A percentile compares a stretch with the other conserved stretches of the same genome.
These are phyloP conservation scores for Coelopa frigida DNA, from an alignment of 1,140 invertebrate genomes.

Conservation along the genomic window DNA sequence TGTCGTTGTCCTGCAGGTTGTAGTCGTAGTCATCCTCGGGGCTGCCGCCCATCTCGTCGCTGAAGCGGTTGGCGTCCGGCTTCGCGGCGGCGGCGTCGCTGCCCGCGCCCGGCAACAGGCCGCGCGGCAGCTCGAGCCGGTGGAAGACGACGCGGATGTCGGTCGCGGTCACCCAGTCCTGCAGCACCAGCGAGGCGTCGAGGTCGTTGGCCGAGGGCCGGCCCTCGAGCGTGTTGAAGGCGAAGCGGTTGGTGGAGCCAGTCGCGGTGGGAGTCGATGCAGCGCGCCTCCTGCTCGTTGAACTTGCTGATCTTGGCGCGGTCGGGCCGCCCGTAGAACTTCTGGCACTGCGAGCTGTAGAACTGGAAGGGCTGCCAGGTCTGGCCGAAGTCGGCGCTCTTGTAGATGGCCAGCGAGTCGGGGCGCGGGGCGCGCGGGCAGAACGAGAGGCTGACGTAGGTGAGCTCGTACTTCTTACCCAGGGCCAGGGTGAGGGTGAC, in stretches of 20 bases:
- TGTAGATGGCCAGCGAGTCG: slow-evolving; percentile 94
- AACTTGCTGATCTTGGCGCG: slow-evolving; percentile 80
- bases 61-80: slow-evolving; percentile 40
- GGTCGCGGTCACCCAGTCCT: slow-evolving; percentile 98
- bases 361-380: slow-evolving; percentile 96
- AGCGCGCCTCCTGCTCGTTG: slow-evolving; percentile 91
- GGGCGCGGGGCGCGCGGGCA: slow-evolving; percentile 83
- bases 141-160: slow-evolving; percentile 93
- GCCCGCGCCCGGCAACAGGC: slow-evolving; percentile 27
- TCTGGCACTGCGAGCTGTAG: slow-evolving; percentile 84
- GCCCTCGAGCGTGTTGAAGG: slow-evolving; percentile 94
- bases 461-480: slow-evolving; percentile 97
- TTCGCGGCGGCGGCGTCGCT: slow-evolving; percentile 32
- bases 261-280: slow-evolving; percentile 77
- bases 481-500: slow-evolving; percentile 85
- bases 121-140: slow-evolving; percentile 63
- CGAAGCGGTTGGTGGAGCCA: slow-evolving; percentile 63
- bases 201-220: slow-evolving; percentile 90
- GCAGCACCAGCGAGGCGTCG: slow-evolving; percentile 90
- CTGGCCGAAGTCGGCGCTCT: slow-evolving; percentile 88
- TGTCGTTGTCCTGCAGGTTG: slow-evolving; percentile 39
- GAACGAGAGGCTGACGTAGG: slow-evolving; percentile 94
- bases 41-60: slow-evolving; percentile 35
- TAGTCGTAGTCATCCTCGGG: slow-evolving; percentile 37
- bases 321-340: slow-evolving; percentile 76